phyloP scores from a whole-genome alignment of 23 tunicate species.

The Trididemnum miniatum region DNA sequence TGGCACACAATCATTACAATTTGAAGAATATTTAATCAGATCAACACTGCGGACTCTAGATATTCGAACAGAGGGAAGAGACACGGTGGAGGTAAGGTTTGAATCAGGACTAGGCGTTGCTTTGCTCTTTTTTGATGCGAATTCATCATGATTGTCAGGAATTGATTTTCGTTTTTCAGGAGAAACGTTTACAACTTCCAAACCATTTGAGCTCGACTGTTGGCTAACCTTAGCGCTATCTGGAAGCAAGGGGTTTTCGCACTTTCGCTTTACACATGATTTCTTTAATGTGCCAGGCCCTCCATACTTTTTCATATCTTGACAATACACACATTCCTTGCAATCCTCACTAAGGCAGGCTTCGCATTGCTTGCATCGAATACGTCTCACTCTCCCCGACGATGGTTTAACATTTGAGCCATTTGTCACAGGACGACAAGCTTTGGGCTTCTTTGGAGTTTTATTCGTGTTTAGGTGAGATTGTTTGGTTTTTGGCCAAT shows the following conservation, averaged over 20 bases:
- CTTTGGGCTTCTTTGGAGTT: conserved; percentile 18
- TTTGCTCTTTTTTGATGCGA: not conserved
- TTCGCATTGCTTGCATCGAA: conserved; percentile 85
- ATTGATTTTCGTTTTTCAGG: conserved; percentile 38
- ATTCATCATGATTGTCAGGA: not conserved
- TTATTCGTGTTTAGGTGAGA: not conserved
- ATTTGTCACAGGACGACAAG: not conserved
- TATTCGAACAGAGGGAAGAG: conserved; percentile 38
- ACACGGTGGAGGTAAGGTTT: not conserved
- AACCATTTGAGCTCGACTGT: not conserved
- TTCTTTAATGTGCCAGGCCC: conserved; percentile 96
- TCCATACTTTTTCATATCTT: conserved; percentile 88
- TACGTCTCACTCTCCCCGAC: conserved; percentile 55
- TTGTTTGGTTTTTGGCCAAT: conserved; percentile 51
- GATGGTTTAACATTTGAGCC: conserved; percentile 19
- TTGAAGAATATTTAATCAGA: conserved; percentile 19
- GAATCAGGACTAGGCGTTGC: not conserved
- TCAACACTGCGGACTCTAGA: conserved; percentile 16
- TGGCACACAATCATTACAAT: not conserved
- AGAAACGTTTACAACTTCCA: conserved; percentile 32
- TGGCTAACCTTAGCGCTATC: conserved; percentile 18
- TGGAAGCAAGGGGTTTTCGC: conserved; percentile 78
- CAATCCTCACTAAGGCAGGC: conserved; percentile 80
- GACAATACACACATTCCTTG: conserved; percentile 72
- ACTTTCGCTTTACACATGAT: conserved; percentile 73